These are phyloP conservation scores for Phorcus lineatus DNA, from an alignment of 2,888 invertebrate genomes.

Conservation along the genomic window DNA sequence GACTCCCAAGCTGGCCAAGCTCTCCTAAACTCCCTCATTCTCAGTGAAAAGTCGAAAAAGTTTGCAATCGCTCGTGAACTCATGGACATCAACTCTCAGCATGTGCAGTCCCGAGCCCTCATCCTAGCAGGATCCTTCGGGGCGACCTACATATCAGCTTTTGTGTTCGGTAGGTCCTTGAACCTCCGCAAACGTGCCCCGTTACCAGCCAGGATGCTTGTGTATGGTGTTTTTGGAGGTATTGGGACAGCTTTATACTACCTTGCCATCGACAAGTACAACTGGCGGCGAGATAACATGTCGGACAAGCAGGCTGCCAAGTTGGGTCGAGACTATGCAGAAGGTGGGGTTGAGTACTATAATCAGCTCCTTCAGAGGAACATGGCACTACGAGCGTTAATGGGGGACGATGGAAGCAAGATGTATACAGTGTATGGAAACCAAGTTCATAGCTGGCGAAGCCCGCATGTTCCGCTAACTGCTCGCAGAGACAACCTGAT, in stretches of 20 bases:
- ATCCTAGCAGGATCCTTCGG: conserved; percentile 76
- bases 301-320: conserved; percentile 81
- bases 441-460: conserved; percentile 34
- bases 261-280: conserved; percentile 82
- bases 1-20: conserved; percentile 80
- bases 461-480: conserved; percentile 31
- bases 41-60: conserved; percentile 87
- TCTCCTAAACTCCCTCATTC: conserved; percentile 82
- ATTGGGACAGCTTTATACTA: conserved; percentile 81
- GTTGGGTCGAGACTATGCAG: conserved; percentile 81
- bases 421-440: conserved; percentile 44
- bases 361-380: conserved; percentile 84
- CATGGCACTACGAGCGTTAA: conserved; percentile 82
- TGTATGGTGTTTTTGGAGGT: conserved; percentile 80
- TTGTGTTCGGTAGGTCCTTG: conserved; percentile 78
- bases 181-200: conserved; percentile 79
- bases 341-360: conserved; percentile 87
- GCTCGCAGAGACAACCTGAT: conserved; percentile 28
- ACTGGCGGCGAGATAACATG: conserved; percentile 80
- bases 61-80: conserved; percentile 88
- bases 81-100: conserved; percentile 80
- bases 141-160: conserved; percentile 76
- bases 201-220: conserved; percentile 73
- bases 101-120: conserved; percentile 79
- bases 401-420: conserved; percentile 80